These are phyloP conservation scores for Elymnias hypermnestra DNA, from an alignment of 1,140 invertebrate genomes.

Conservation along the genomic window DNA sequence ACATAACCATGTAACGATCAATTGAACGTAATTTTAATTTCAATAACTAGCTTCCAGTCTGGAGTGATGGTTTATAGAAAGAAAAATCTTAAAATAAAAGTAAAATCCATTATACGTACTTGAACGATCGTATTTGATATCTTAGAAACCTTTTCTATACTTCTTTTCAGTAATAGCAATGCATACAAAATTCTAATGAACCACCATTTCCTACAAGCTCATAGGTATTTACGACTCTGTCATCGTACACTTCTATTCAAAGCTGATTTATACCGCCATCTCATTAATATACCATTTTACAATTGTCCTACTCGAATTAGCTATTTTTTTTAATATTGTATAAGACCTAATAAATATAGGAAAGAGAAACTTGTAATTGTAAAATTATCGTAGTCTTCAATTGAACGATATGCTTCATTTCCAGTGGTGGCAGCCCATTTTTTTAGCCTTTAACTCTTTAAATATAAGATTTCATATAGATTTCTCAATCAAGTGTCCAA, in stretches of 20 bases:
- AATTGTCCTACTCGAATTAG: conserved; percentile 29
- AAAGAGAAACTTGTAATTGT: conserved; percentile 67
- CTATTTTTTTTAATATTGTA: conserved; percentile 60
- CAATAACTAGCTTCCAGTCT: too few species aligned
- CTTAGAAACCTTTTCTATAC: too few species aligned
- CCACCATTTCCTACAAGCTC: conserved; percentile 29
- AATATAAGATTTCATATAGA: conserved; percentile 8
- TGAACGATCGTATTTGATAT: too few species aligned
- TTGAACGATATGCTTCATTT: conserved; percentile 72
- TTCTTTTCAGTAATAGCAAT: too few species aligned
- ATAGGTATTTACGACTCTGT: conserved; percentile 24
- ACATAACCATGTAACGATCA: too few species aligned
- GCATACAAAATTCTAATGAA: conserved; percentile 18
- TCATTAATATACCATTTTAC: conserved; percentile 7
- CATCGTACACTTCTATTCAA: conserved; percentile 24
- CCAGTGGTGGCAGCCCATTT: conserved; percentile 60
- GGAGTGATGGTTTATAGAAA: too few species aligned
- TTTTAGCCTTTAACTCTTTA: conserved; percentile 28
- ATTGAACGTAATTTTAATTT: too few species aligned
- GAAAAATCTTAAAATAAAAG: too few species aligned
- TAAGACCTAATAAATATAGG: conserved; percentile 71
- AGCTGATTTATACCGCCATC: conserved; percentile 23
- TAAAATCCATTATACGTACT: too few species aligned
- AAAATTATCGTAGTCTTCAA: conserved; percentile 67
- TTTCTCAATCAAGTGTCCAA: background rate